Conservation (phyloP, 2,888 invertebrate species). For the Scaptomyza cyrtandrae region DNA sequence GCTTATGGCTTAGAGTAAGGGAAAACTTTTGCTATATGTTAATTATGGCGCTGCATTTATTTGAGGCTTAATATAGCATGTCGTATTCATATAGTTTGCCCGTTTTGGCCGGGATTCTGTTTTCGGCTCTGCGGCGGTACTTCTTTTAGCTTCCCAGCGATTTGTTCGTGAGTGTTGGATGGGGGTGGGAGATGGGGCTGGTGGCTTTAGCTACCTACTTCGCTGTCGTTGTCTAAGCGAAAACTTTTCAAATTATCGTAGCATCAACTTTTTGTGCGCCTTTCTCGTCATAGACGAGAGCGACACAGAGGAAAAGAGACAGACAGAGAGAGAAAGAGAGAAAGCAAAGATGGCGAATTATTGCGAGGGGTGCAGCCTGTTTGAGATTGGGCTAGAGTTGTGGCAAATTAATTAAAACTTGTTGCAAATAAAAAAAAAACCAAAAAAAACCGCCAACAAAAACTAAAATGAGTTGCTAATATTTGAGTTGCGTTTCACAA, state of each 20-base stretch:
- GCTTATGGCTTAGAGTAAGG: slow-evolving; percentile 55
- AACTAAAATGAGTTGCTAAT: slow-evolving; percentile 43
- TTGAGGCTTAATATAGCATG: slow-evolving; percentile 78
- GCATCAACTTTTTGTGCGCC: slow-evolving; percentile 70
- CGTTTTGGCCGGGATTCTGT: slow-evolving; percentile 34
- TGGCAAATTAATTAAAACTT: slow-evolving; percentile 79
- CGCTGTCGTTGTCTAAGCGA: slow-evolving; percentile 72
- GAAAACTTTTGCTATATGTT: slow-evolving; percentile 81
- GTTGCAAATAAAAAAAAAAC: slow-evolving; percentile 47
- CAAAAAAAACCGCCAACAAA: slow-evolving; percentile 15
- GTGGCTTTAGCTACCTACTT: slow-evolving; percentile 39
- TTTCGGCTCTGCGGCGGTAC: slow-evolving; percentile 4
- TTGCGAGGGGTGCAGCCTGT: slow-evolving; percentile 30
- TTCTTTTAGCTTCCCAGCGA: slow-evolving; percentile 13
- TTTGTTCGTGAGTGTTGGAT: slow-evolving; percentile 15
- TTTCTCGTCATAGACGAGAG: slow-evolving; percentile 15
- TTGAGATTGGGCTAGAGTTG: slow-evolving; percentile 52
- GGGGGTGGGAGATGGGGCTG: background rate
- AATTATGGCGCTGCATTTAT: slow-evolving; percentile 80
- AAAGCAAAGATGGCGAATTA: slow-evolving; percentile 43
- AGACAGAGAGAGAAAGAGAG: background rate
- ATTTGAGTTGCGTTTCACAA: slow-evolving; percentile 41
- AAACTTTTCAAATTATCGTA: slow-evolving; percentile 79
- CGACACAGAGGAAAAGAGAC: too few species aligned
- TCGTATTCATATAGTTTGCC: slow-evolving; percentile 65